These are phyloP conservation scores for Phrynocephalus vlangalii DNA, from an alignment of 2,797 vertebrate genomes.

Conservation along the genomic window DNA sequence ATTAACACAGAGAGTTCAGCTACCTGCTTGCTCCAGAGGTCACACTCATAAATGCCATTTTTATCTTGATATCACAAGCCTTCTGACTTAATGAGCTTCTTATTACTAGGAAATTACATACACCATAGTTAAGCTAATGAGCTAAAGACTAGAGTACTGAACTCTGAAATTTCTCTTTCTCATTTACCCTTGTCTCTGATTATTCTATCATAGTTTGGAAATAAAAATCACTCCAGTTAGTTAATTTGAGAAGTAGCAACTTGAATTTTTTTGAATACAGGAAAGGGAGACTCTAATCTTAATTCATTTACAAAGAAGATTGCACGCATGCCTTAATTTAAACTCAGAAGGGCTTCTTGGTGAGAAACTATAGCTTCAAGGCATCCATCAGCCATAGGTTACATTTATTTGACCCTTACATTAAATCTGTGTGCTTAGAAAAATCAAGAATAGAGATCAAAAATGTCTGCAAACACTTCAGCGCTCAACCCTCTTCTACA, in stretches of 20 bases:
- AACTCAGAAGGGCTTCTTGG: not conserved
- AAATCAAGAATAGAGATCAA: not conserved
- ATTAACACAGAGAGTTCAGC: constrained; percentile 52
- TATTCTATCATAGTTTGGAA: constrained; percentile 52
- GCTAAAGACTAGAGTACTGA: constrained; percentile 43
- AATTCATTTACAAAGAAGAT: not conserved
- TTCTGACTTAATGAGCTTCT: constrained; percentile 58
- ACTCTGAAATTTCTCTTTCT: constrained; percentile 59
- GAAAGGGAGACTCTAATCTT: not conserved
- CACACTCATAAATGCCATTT: constrained; percentile 66
- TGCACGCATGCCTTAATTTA: not conserved
- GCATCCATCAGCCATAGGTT: not conserved
- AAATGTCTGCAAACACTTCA: not conserved
- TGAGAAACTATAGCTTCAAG: not conserved
- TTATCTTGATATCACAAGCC: constrained; percentile 62
- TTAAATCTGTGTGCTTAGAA: not conserved
- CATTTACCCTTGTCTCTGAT: constrained; percentile 47
- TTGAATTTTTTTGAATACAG: not conserved
- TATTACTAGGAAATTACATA: constrained; percentile 56
- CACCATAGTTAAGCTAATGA: constrained; percentile 62
- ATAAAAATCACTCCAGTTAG: constrained; percentile 53
- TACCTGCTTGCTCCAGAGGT: constrained; percentile 59
- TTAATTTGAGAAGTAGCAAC: constrained; percentile 36
- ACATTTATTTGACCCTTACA: not conserved
- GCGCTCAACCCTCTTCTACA: not conserved